Base-by-base conservation (phyloP, 2,797 vertebrate species). In the Centropyge bicolor region DNA sequence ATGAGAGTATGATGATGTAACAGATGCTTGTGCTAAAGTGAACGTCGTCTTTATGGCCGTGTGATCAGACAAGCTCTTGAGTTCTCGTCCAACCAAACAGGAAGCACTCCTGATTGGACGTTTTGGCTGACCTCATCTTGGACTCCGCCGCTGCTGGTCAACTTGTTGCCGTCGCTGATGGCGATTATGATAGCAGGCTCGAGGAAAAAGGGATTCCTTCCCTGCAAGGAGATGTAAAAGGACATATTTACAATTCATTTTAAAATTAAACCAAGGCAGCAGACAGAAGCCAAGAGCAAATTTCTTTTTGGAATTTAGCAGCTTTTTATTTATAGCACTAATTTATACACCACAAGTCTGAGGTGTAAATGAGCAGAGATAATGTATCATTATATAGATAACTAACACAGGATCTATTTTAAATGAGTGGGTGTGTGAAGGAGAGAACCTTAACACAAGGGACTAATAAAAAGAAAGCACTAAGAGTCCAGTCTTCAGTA, bases 201-300 rank as follows among this genome's bases (percentile, higher is more conserved):
- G 77, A 99, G 95, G 92, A 98, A 99, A 91, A 99, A 99, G 2
- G 98, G 98, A 81, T 99, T 99, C 91, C 97, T 96, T 86, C 98
- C 98, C 98, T 99, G 91, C 13, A 40, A 7, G 48, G 49, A 78
- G 43, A 8, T 1, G 24, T n/a, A 43, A n/a, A 8, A 10, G 12
- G 8, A 59, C 4, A 24, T 8, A 64, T 31, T 40, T 0, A 52
- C 1, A 12, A 49, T 13, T 16, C 14, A 49, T 54, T 76, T 12
- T 12, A 56, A 65, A 17, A 64, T 17, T 27, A 35, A 70, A 62
- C 7, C 11, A 57, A 27, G n/a, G 10, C 12, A 45, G 24, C 14
- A 41, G 35, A 48, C 13, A 65, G 24, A 77, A 69, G 27, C 38
- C 3, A 22, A 22, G 10, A 59, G 61, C 8, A 51, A 55, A 59